These are phyloP conservation scores for Osedax fenrisi DNA, from an alignment of 2,888 invertebrate species.

Conservation along the genomic window DNA sequence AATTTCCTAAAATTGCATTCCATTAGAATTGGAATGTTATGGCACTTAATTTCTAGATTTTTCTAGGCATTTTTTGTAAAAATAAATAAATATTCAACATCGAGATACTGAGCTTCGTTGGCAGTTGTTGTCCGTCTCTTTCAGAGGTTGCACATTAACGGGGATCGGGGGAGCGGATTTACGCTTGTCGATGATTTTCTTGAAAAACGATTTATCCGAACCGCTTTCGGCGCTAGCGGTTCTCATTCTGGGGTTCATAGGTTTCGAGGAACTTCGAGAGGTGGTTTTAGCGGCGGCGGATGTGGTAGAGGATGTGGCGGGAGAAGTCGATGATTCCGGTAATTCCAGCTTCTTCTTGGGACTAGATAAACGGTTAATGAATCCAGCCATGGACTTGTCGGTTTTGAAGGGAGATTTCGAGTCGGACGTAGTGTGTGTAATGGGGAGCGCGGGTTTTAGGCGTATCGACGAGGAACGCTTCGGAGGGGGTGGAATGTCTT, in stretches of 20 bases:
- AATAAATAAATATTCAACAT: background rate
- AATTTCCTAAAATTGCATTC: background rate
- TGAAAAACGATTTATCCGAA: background rate
- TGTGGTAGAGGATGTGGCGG: background rate
- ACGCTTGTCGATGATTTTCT: background rate
- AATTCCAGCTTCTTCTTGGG: background rate
- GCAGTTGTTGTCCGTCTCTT: no score
- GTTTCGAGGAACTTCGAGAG: background rate
- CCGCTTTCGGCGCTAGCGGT: background rate
- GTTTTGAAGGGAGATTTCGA: background rate
- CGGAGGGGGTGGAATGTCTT: slow-evolving; percentile 34
- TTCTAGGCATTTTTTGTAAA: no score
- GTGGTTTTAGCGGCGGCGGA: background rate
- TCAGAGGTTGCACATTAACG: no score
- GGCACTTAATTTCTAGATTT: background rate
- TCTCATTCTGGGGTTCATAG: background rate
- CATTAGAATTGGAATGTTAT: background rate
- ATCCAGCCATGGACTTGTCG: background rate
- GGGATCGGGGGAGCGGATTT: background rate
- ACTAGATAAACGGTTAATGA: background rate
- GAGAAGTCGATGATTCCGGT: background rate
- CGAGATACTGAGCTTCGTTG: background rate
- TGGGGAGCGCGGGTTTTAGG: background rate
- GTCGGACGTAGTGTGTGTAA: background rate
- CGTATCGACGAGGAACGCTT: slow-evolving; percentile 35